These are phyloP conservation scores for Myrmecobius fasciatus DNA, from an alignment of 2,113 vertebrate species.

Conservation along the genomic window DNA sequence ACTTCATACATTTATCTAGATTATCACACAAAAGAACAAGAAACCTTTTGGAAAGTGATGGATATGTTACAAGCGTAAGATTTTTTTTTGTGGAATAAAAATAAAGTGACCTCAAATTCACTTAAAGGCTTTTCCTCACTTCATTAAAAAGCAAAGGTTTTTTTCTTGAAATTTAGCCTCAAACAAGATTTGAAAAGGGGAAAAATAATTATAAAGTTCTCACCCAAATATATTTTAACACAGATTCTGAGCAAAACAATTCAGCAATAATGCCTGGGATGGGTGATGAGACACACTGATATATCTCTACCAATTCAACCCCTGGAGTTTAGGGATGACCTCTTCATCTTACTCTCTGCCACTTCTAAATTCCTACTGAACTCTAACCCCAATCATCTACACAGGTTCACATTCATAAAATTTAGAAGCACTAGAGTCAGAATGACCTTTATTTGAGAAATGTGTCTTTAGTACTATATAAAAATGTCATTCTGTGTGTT, in stretches of 20 bases:
- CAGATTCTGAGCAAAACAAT: background rate
- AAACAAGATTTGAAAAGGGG: conserved; percentile 3
- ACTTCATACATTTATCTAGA: conserved; percentile 45
- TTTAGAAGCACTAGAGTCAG: background rate
- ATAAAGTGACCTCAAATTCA: conserved; percentile 3
- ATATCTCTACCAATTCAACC: background rate
- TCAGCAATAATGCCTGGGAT: conserved; percentile 22
- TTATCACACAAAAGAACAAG: conserved; percentile 44
- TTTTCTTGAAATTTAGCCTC: conserved; percentile 40
- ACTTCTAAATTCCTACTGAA: background rate
- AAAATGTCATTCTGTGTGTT: conserved; percentile 23
- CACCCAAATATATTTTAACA: conserved; percentile 17
- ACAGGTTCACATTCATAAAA: background rate
- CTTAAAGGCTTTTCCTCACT: conserved; percentile 23
- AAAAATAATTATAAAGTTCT: conserved; percentile 35
- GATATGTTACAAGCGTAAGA: background rate
- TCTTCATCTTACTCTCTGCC: no score
- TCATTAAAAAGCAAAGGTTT: conserved; percentile 45
- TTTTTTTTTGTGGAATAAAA: conserved; percentile 54
- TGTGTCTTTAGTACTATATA: conserved; percentile 38
- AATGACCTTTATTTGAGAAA: background rate
- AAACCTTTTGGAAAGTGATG: conserved; percentile 52
- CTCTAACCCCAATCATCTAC: background rate
- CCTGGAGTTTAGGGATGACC: background rate
- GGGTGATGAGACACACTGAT: background rate